Percentiles rank a stretch among this genome's conserved stretches.
Conservation (phyloP, 2,888 invertebrate genomes). For the Fragum sueziense region DNA sequence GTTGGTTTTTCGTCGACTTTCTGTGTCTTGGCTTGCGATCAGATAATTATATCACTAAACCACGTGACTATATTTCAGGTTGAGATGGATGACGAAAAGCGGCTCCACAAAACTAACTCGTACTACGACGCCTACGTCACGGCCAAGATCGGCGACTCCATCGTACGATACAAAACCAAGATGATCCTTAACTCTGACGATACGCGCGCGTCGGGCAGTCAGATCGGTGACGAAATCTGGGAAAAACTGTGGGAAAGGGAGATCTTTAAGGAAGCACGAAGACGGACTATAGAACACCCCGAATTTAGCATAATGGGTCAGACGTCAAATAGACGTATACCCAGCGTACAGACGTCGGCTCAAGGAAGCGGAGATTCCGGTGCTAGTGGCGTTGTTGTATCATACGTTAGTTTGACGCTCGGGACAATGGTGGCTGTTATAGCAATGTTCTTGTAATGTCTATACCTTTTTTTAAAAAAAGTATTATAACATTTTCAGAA, state of each 20-base stretch:
- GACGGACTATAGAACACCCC: slow-evolving; percentile 19
- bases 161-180: slow-evolving; percentile 50
- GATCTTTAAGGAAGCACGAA: slow-evolving; percentile 45
- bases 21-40: too few species aligned
- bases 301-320: slow-evolving; percentile 46
- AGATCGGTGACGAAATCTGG: slow-evolving; percentile 61
- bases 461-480: too few species aligned
- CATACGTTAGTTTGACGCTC: neutral
- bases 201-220: slow-evolving; percentile 48
- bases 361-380: slow-evolving; percentile 1
- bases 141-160: slow-evolving; percentile 55
- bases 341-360: slow-evolving; percentile 29
- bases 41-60: too few species aligned
- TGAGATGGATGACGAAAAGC: slow-evolving; percentile 47
- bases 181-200: slow-evolving; percentile 54
- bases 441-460: neutral
- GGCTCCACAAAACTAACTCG: slow-evolving; percentile 54
- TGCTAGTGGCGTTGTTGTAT: neutral
- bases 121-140: slow-evolving; percentile 52
- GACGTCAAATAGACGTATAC: slow-evolving; percentile 35
- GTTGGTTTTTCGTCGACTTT: too few species aligned
- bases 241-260: slow-evolving; percentile 56
- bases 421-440: neutral
- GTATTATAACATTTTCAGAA: too few species aligned
- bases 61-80: too few species aligned